These are phyloP conservation scores for Bostrychus sinensis DNA, from an alignment of 2,113 vertebrate genomes.

Conservation along the genomic window DNA sequence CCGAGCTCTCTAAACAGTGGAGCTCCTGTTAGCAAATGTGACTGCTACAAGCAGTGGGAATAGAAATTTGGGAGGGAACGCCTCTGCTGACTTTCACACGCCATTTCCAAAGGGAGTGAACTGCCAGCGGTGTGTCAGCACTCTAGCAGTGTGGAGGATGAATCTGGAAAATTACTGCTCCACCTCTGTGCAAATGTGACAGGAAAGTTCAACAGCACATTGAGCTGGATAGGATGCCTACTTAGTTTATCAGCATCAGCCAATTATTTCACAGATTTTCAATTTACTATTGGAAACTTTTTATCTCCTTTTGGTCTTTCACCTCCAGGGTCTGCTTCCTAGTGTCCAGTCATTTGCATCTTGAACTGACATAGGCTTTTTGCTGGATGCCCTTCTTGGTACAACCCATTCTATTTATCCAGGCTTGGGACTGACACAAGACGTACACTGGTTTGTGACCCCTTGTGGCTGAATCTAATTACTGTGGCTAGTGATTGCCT, in stretches of 20 bases:
- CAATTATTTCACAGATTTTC: neutral
- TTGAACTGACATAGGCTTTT: neutral
- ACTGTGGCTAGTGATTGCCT: no score
- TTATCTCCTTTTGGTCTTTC: neutral
- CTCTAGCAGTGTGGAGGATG: slow-evolving; percentile 16
- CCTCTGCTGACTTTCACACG: slow-evolving; percentile 53
- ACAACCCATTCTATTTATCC: neutral
- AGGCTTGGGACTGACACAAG: neutral
- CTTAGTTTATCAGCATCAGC: slow-evolving; percentile 8
- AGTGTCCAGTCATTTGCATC: neutral
- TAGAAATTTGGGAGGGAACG: neutral
- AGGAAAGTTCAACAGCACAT: slow-evolving; percentile 35
- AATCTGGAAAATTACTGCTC: slow-evolving; percentile 41
- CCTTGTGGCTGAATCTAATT: no score
- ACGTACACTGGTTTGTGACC: no score
- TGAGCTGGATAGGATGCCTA: neutral
- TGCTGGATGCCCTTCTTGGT: neutral
- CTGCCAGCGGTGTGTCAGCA: slow-evolving; percentile 61
- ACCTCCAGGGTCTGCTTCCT: neutral
- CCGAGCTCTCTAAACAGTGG: slow-evolving; percentile 4
- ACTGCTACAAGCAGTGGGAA: slow-evolving; percentile 26
- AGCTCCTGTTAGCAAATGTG: slow-evolving; percentile 21
- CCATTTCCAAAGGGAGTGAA: slow-evolving; percentile 25
- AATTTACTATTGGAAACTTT: neutral
- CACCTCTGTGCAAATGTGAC: slow-evolving; percentile 31